Evolutionary conservation across 1,140 invertebrate genomes (phyloP).

Genomic region (Tetramorium simillimum): DNA sequence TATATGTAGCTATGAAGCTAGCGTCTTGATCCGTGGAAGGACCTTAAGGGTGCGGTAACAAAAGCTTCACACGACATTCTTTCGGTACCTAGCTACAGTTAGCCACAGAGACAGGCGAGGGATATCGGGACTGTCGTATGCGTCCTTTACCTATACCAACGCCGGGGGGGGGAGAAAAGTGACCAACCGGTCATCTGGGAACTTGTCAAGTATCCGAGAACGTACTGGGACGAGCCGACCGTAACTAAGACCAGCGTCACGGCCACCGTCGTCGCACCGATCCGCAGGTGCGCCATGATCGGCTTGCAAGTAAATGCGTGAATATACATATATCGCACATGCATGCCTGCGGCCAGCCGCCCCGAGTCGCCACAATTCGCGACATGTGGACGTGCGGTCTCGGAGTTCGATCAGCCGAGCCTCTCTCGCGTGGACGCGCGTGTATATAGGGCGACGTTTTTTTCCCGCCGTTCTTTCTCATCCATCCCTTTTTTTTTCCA

Average conservation of each 20-base stretch:
- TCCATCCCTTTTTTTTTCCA: background rate
- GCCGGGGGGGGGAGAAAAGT: background rate
- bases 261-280: constrained; percentile 32
- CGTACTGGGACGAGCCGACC: background rate
- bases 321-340: background rate
- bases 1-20: constrained; percentile 19
- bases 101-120: background rate
- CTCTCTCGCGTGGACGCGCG: background rate
- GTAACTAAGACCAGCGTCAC: constrained; percentile 35
- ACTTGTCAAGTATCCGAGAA: constrained; percentile 40
- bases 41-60: constrained; percentile 27
- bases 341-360: constrained; percentile 3
- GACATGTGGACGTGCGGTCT: constrained; percentile 34
- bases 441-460: background rate
- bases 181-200: constrained; percentile 22
- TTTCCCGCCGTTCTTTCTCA: background rate
- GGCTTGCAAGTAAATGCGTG: background rate
- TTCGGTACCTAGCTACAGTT: constrained; percentile 10
- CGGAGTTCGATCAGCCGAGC: background rate
- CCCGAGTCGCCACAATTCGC: constrained; percentile 22
- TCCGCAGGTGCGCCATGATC: constrained; percentile 50
- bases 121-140: background rate
- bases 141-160: constrained; percentile 32
- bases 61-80: constrained; percentile 30
- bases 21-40: background rate